These are phyloP conservation scores for Indicator maculatus DNA, from an alignment of 2,113 vertebrate genomes.

Conservation along the genomic window DNA sequence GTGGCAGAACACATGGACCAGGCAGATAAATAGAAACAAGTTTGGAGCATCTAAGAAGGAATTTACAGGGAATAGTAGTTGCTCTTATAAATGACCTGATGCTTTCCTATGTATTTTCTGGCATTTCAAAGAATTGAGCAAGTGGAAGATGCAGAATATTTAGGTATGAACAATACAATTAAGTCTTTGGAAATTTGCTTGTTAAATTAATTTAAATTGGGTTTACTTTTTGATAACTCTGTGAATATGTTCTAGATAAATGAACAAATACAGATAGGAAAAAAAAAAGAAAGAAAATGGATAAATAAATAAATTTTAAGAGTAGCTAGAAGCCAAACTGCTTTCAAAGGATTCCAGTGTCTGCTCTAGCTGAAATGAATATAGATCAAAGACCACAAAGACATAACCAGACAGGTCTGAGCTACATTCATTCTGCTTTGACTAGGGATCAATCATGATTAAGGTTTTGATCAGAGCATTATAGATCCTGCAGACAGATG, in stretches of 20 bases:
- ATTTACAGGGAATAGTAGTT: neutral
- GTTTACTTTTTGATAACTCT: neutral
- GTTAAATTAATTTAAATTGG: fast-evolving
- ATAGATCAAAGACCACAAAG: neutral
- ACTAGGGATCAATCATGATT: neutral
- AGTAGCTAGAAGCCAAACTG: neutral
- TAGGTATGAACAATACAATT: neutral
- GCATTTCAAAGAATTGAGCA: neutral
- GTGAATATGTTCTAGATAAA: neutral
- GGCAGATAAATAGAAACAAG: neutral
- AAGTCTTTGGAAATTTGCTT: neutral
- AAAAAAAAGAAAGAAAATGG: no score
- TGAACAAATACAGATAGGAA: neutral
- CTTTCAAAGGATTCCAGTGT: neutral
- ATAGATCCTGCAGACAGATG: neutral
- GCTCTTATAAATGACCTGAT: neutral
- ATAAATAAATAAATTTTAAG: neutral
- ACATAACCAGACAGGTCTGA: neutral
- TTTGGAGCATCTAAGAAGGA: neutral
- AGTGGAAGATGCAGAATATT: neutral
- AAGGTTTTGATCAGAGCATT: neutral
- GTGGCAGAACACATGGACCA: neutral
- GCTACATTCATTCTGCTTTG: neutral
- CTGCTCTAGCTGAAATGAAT: neutral
- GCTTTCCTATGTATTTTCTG: neutral